These are phyloP conservation scores for Ametastegia equiseti DNA, from an alignment of 2,888 invertebrate species.

Conservation along the genomic window DNA sequence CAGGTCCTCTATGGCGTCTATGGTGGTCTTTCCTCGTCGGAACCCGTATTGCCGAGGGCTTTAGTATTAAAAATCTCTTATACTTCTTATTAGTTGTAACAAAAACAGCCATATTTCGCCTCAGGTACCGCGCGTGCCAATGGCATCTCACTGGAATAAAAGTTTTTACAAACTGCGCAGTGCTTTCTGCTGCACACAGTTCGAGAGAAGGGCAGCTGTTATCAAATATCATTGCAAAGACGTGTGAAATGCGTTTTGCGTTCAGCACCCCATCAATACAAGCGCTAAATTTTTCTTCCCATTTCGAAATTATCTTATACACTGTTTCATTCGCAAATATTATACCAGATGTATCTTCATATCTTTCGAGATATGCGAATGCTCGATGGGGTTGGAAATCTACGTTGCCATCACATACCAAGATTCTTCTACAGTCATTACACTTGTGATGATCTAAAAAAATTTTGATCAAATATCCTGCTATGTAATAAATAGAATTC, in stretches of 20 bases:
- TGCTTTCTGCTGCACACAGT: background rate
- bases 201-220: background rate
- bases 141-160: background rate
- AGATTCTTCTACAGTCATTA: background rate
- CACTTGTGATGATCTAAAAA: background rate
- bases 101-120: background rate
- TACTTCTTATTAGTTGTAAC: background rate
- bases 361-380: background rate
- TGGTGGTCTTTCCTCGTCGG: background rate
- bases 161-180: background rate
- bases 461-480: background rate
- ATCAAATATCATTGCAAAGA: background rate
- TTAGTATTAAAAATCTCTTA: background rate
- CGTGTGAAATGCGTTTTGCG: background rate
- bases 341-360: background rate
- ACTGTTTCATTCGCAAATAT: background rate
- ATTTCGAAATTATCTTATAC: background rate
- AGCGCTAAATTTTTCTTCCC: background rate
- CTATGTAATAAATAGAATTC: conserved; percentile 1
- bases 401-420: background rate
- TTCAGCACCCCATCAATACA: background rate
- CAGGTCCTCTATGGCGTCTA: background rate
- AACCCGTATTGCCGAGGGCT: conserved; percentile 34
- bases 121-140: background rate
- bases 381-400: background rate